Conservation (phyloP, 2,113 vertebrate genomes). For the Protobothrops flavoviridis region DNA sequence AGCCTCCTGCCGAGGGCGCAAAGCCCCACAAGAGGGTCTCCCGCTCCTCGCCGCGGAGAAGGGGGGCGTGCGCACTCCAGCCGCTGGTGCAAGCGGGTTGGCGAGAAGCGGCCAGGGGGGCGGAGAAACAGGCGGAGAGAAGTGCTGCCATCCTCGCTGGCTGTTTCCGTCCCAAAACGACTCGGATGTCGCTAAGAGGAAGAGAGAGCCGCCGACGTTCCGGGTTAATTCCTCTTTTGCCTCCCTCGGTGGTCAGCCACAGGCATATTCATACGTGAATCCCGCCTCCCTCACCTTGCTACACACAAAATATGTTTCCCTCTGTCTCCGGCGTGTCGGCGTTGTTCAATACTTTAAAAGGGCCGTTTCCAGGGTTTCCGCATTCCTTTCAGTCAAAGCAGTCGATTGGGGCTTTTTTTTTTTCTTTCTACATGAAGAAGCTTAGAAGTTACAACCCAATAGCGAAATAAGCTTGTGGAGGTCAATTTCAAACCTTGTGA, state of each 20-base stretch:
- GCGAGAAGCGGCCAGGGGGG: neutral
- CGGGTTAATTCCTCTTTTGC: neutral
- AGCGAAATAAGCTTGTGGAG: neutral
- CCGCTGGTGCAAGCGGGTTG: neutral
- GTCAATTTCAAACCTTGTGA: neutral
- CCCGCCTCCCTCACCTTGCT: neutral
- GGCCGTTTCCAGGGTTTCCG: neutral
- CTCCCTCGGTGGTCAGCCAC: neutral
- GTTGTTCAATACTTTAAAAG: neutral
- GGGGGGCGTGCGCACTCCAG: slow-evolving; percentile 9
- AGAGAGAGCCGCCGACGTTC: neutral
- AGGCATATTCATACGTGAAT: neutral
- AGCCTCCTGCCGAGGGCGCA: slow-evolving; percentile 21
- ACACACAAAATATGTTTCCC: neutral
- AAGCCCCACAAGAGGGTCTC: neutral
- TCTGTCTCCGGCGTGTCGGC: neutral
- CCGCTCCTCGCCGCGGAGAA: neutral
- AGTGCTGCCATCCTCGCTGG: neutral
- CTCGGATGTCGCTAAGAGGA: neutral
- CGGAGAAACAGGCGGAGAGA: slow-evolving; percentile 8
- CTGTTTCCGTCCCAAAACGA: neutral
- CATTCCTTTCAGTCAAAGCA: neutral
- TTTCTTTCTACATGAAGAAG: too few species aligned
- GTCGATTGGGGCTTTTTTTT: neutral
- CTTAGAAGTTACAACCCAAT: neutral